A percentile compares a stretch with the other conserved stretches of the same genome.
phyloP scores from a whole-genome alignment of 1,140 invertebrate genomes.

The Calephelis nemesis region DNA sequence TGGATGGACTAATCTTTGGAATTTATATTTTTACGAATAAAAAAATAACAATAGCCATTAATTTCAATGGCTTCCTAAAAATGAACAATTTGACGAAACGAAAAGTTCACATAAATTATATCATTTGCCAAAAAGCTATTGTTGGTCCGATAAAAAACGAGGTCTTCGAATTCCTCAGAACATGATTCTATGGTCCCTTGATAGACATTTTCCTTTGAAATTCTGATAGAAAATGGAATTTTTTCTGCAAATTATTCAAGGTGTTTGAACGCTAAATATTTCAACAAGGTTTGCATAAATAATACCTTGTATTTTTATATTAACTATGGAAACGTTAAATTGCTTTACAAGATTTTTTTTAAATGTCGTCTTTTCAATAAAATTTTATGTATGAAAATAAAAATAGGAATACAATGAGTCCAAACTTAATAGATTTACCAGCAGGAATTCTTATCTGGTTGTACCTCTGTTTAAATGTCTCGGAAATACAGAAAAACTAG shows the following conservation, averaged over 20 bases:
- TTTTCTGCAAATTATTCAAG: conserved; percentile 3
- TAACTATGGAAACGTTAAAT: background rate
- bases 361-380: background rate
- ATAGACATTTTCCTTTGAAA: conserved; percentile 3
- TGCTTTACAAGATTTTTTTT: background rate
- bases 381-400: too few species aligned
- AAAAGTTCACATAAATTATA: conserved; percentile 5
- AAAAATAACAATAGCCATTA: background rate
- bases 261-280: conserved; percentile 6
- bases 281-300: conserved; percentile 2
- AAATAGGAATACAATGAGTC: too few species aligned
- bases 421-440: too few species aligned
- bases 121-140: background rate
- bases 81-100: background rate
- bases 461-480: too few species aligned
- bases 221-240: conserved; percentile 5
- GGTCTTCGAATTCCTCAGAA: background rate
- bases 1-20: too few species aligned
- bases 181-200: conserved; percentile 2
- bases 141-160: background rate
- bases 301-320: conserved; percentile 2
- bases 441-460: too few species aligned
- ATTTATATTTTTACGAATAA: too few species aligned
- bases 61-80: background rate
- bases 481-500: too few species aligned